Base-by-base conservation (phyloP, 2,888 invertebrate species). In the Tenthredo amoena region DNA sequence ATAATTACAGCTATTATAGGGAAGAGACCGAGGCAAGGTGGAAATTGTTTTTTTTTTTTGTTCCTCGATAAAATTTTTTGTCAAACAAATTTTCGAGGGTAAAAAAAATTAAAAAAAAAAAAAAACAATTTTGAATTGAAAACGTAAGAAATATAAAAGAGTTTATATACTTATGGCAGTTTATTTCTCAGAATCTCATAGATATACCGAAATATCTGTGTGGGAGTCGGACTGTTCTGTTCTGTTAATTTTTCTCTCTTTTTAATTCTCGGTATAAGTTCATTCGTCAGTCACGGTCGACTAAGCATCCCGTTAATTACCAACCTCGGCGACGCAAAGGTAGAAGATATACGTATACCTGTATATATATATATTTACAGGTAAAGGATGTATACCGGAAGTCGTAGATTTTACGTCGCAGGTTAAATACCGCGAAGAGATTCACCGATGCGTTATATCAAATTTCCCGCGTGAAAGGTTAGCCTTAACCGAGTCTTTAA, bases 371-470 rank as follows among this genome's bases (percentile, higher is more conserved):
- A 65, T 7, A 7, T 15, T 10, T 68, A 15, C 0, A 34, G 6
- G 31, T 62, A 12, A 26, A 4, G 2, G 58, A 58, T 26, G 12
- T 31, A 50, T 26, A 83, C 83, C 83, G 83, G 83, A 83, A 83
- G 83, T 83, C 83, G 83, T 68, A 83, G 83, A 50, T 83, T 83
- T 83, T 34, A 71, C 83, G 68, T 68, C 76, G 47, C 65, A 62
- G 40, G 31, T 81, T 81, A 21, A 68, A 77, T n/a, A 37, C 37
- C 40, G 58, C 26, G 2, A 40, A 37, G 81, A 81, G 62, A 81
- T 81, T 71, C 83, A 71, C 47, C 68, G 83, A 83, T 83, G 83
- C 83, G 83, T 71, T 71, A 50, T 68, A 83, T 83, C 83, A 26
- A 71, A 71, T 83, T 65, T 83, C 68, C 34, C 68, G 83, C 71